Conservation (phyloP, 1,140 invertebrate species). For the Scaptomyza graminum region DNA sequence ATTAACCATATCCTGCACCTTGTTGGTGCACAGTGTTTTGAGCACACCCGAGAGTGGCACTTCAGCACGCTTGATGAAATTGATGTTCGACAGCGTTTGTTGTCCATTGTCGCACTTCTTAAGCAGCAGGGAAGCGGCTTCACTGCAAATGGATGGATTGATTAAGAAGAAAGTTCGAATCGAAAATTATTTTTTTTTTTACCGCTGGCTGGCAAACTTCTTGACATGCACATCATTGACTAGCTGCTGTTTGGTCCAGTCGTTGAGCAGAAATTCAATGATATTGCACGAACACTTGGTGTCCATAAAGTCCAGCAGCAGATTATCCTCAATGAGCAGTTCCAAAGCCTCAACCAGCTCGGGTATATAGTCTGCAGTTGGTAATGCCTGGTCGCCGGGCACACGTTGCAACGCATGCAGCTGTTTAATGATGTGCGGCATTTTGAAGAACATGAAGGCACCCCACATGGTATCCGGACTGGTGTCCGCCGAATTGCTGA, state of each 20-base stretch:
- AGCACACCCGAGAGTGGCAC: conserved; percentile 93
- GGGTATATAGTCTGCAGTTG: conserved; percentile 86
- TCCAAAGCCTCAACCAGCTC: conserved; percentile 93
- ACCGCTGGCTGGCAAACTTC: conserved; percentile 88
- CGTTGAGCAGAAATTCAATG: conserved; percentile 92
- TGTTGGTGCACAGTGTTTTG: conserved; percentile 91
- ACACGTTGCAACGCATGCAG: conserved; percentile 86
- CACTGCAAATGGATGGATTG: conserved; percentile 32
- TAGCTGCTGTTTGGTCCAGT: conserved; percentile 91
- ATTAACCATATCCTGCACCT: conserved; percentile 91
- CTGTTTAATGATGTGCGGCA: conserved; percentile 91
- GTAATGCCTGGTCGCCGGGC: conserved; percentile 61
- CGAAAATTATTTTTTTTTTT: conserved; percentile 68
- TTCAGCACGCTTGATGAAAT: conserved; percentile 93
- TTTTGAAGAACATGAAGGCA: conserved; percentile 96
- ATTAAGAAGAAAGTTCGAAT: neutral
- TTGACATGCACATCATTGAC: conserved; percentile 91
- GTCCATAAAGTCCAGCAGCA: conserved; percentile 94
- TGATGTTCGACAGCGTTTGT: conserved; percentile 87
- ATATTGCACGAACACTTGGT: conserved; percentile 94
- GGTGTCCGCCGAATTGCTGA: conserved; percentile 89
- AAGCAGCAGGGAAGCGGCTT: conserved; percentile 62
- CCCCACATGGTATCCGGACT: conserved; percentile 94
- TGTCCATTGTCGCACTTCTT: conserved; percentile 88
- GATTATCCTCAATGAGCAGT: conserved; percentile 90